Percentiles rank a stretch among this genome's conserved stretches.
These are phyloP conservation scores for Arrhamphus sclerolepis DNA, from an alignment of 2,797 vertebrate genomes.

Conservation along the genomic window DNA sequence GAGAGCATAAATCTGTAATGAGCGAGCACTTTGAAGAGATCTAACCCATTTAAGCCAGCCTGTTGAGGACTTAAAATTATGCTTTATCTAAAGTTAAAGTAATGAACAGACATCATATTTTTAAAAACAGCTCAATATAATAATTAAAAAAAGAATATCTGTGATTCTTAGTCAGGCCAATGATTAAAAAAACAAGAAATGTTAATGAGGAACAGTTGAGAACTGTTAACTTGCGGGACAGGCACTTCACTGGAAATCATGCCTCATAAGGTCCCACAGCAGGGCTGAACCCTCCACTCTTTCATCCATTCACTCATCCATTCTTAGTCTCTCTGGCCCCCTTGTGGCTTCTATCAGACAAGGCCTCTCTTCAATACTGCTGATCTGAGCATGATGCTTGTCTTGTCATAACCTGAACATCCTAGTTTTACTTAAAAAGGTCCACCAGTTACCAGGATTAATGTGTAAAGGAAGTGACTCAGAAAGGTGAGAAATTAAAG, in stretches of 20 bases:
- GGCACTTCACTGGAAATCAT: conserved; percentile 1
- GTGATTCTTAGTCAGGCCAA: not conserved
- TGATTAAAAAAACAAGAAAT: not conserved
- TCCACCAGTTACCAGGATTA: too few species aligned
- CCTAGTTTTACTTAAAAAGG: not conserved
- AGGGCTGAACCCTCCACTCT: conserved; percentile 11
- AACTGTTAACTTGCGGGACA: not conserved
- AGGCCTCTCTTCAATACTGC: not conserved
- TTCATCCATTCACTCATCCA: conserved; percentile 26
- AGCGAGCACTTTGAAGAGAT: conserved; percentile 2
- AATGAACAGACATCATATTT: conserved; percentile 5
- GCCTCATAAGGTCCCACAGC: not conserved
- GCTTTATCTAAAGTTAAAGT: conserved; percentile 13
- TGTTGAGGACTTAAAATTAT: conserved; percentile 8
- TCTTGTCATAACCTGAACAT: conserved; percentile 1
- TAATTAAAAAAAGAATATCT: too few species aligned
- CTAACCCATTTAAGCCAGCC: conserved; percentile 15
- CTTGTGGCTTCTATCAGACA: conserved; percentile 48
- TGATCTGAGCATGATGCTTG: not conserved
- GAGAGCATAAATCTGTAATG: too few species aligned
- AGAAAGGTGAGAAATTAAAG: too few species aligned
- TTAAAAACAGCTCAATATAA: not conserved
- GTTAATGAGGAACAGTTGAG: not conserved
- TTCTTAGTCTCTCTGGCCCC: conserved; percentile 38
- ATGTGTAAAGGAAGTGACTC: too few species aligned